Evolutionary conservation across 2,797 vertebrate species (phyloP), one percentile per base, ranked within the genome.

Genomic region (Siniperca scherzeri): DNA sequence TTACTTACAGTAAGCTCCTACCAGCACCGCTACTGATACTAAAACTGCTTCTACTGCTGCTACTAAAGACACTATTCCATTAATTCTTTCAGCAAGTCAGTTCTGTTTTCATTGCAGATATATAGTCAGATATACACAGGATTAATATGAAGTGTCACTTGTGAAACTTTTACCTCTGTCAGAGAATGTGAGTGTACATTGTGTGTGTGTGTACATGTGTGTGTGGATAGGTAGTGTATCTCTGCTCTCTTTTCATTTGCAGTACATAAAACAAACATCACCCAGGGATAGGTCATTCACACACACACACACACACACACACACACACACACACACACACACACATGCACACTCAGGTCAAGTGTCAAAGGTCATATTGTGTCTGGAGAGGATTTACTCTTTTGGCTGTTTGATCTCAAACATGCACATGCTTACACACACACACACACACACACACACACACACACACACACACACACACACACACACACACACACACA

Each of bases 331-430:
- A 46, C 48, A 50, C 65, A 60, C 78, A 76, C 40, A 48, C 65
- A 59, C 60, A 60, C 53, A 67, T 46, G 3, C 62, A 70, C 33
- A 57, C 56, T 36, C 8, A 81, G 85, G 89, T 91, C 90, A 89
- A 30, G 40, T 67, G 90, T 90, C 88, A 91, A 61, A 88, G 89
- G 92, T 93, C 87, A 84, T 90, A 88, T 90, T 92, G 87, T 89
- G 93, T 93, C 93, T 95, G 91, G 85, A 82, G 84, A 82, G 73
- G 90, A 87, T 91, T 91, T 84, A 84, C 60, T 73, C 59, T 86
- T 68, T 81, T 82, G 70, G 46, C 74, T 87, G 79, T 88, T 88
- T 90, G 82, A 91, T 83, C 81, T 89, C 67, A 88, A 76, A 81
- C 59, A 82, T 2, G 27, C 62, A 56, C 40, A 64, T 13, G 52